A percentile compares a stretch with the other conserved stretches of the same genome.
Evolutionary conservation across 2,797 vertebrate species (phyloP).

Genomic region (Rhinatrema bivittatum): DNA sequence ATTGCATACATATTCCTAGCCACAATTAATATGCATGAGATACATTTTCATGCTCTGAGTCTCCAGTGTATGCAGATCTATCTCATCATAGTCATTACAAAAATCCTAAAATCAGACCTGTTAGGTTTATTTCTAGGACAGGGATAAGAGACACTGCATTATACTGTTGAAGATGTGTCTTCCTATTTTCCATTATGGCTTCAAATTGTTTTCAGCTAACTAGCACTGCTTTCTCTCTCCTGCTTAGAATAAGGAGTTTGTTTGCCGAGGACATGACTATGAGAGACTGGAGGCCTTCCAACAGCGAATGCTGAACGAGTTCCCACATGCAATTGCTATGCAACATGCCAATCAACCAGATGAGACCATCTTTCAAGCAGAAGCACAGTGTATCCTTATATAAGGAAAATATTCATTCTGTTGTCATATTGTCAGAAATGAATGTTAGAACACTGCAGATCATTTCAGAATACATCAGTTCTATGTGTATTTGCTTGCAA

Average conservation of each 20-base stretch:
- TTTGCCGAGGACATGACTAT: constrained; percentile 92
- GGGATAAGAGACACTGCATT: too few species aligned
- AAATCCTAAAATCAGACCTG: too few species aligned
- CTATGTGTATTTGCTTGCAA: too few species aligned
- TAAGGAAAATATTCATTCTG: background rate
- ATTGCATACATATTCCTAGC: too few species aligned
- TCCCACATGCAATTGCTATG: constrained; percentile 95
- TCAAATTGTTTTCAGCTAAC: constrained; percentile 4
- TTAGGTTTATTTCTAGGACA: too few species aligned
- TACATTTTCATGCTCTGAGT: too few species aligned
- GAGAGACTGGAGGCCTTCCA: constrained; percentile 93
- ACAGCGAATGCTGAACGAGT: constrained; percentile 91
- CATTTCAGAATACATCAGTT: too few species aligned
- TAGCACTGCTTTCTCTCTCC: constrained; percentile 5
- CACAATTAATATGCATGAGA: too few species aligned
- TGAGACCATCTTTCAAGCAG: constrained; percentile 96
- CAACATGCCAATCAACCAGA: constrained; percentile 97
- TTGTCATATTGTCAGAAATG: too few species aligned
- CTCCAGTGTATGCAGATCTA: too few species aligned
- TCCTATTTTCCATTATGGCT: constrained; percentile 2
- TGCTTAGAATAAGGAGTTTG: constrained; percentile 89
- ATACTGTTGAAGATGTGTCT: rapidly evolving
- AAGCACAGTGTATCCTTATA: constrained; percentile 91
- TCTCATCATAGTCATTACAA: too few species aligned
- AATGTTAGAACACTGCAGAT: background rate